Evolutionary conservation across 2,888 invertebrate genomes (phyloP), one percentile per base, ranked within the genome.

Genomic region (Lasioglossum figueresi): DNA sequence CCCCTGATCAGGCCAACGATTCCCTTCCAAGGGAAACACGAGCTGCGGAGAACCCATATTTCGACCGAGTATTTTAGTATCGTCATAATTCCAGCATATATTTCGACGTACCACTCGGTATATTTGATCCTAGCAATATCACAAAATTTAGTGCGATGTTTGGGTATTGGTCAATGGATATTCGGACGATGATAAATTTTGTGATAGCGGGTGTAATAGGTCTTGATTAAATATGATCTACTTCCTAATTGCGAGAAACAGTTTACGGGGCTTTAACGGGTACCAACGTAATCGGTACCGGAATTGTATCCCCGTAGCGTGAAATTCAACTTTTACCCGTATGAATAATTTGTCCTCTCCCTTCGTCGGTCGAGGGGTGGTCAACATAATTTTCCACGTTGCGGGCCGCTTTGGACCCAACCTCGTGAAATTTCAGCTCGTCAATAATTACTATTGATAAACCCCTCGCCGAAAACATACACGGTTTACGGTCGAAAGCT

Each of bases 381-480:
- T 59, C 71, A 27, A 52, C 19, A 40, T 43, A 34, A 19, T 19
- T 81, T 73, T 19, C 78, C 27, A 66, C 43, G 34, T 8, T 56
- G 31, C n/a, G 37, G 19, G 12, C 27, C 43, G 43, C 27, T 71
- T 71, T 5, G 43, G 52, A 80, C 37, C 59, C 37, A 72, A 48
- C 43, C 43, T 45, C 59, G 27, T 31, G n/a, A 34, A 74, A 74
- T 70, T 74, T 6, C 14, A 82, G 27, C 27, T 45, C 27, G 40
- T 70, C 74, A 56, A 79, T 74, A 80, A 82, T 80, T 80, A 45
- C 27, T 14, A 4, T 27, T 70, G 80, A 80, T 79, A 74, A 56
- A 75, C 37, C 23, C 45, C 45, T 23, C 10, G 23, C 19, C 34
- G 34, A 19, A 19, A 66, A 48, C 19, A 31, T 66, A 19, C 8